These are phyloP conservation scores for Arrhamphus sclerolepis DNA, from an alignment of 2,797 vertebrate genomes.

Conservation along the genomic window DNA sequence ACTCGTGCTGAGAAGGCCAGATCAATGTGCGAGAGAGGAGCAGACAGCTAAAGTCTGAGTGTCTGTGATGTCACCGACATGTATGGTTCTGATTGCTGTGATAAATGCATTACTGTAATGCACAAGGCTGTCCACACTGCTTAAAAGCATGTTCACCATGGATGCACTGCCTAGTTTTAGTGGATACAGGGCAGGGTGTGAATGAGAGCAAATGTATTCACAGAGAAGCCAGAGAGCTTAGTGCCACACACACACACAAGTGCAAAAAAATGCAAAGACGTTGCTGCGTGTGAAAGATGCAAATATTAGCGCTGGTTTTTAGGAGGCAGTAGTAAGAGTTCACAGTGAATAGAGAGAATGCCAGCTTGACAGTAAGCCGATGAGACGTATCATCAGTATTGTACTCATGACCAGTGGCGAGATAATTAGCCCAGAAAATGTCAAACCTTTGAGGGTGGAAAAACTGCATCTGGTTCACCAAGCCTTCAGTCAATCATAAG, in stretches of 20 bases:
- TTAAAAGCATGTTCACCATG: slow-evolving; percentile 35
- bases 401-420: slow-evolving; percentile 69
- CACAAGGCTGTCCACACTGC: slow-evolving; percentile 46
- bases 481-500: slow-evolving; percentile 60
- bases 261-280: slow-evolving; percentile 9
- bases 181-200: slow-evolving; percentile 13
- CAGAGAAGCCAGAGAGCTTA: not conserved
- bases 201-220: slow-evolving; percentile 32
- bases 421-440: slow-evolving; percentile 75
- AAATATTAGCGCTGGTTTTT: slow-evolving; percentile 54
- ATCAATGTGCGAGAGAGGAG: slow-evolving; percentile 56
- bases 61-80: slow-evolving; percentile 27
- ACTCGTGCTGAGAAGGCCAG: slow-evolving; percentile 37
- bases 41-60: slow-evolving; percentile 37
- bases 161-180: slow-evolving; percentile 26
- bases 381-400: slow-evolving; percentile 62
- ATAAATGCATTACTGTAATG: slow-evolving; percentile 58
- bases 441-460: slow-evolving; percentile 57
- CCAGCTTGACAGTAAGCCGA: slow-evolving; percentile 62
- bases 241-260: slow-evolving; percentile 1
- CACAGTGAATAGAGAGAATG: slow-evolving; percentile 58
- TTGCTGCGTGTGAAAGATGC: slow-evolving; percentile 53
- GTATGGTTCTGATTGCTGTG: slow-evolving; percentile 59
- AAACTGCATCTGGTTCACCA: slow-evolving; percentile 53
- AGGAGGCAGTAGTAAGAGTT: slow-evolving; percentile 46